Conservation (phyloP, 64 coral and sea anemone genomes). For the Acropora yongei region DNA sequence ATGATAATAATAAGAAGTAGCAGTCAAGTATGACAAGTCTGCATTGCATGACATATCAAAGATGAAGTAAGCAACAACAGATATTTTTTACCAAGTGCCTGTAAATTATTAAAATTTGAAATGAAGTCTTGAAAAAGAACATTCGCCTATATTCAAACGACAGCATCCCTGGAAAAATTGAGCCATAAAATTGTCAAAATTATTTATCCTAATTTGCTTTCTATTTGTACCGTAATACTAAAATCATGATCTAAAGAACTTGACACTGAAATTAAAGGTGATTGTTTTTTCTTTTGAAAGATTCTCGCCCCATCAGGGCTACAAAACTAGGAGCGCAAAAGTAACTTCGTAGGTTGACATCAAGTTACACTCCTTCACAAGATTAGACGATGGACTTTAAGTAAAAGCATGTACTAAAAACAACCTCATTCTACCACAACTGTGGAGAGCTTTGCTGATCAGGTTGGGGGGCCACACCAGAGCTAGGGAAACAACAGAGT, state of each 20-base stretch:
- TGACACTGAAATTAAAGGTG: neutral
- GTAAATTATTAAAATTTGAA: neutral
- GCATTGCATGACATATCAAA: too few species aligned
- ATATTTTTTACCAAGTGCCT: too few species aligned
- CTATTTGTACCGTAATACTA: neutral
- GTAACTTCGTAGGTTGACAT: neutral
- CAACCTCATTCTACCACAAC: constrained; percentile 66
- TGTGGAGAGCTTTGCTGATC: constrained; percentile 89
- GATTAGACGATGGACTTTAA: neutral
- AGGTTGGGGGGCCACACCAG: constrained; percentile 92
- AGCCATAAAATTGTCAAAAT: neutral
- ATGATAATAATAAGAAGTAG: too few species aligned
- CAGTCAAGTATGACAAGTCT: too few species aligned
- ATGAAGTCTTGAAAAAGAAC: neutral
- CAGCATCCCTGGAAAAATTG: neutral
- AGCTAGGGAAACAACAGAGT: constrained; percentile 46
- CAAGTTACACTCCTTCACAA: neutral
- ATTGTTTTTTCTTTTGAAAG: neutral
- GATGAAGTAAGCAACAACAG: too few species aligned
- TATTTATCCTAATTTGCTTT: neutral
- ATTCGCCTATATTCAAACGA: neutral
- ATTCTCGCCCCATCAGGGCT: neutral
- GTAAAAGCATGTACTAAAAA: constrained; percentile 13
- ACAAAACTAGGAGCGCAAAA: neutral
- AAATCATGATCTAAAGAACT: constrained; percentile 13